Conservation (phyloP, 1,140 invertebrate species). For the Hylaeus anthracinus region DNA sequence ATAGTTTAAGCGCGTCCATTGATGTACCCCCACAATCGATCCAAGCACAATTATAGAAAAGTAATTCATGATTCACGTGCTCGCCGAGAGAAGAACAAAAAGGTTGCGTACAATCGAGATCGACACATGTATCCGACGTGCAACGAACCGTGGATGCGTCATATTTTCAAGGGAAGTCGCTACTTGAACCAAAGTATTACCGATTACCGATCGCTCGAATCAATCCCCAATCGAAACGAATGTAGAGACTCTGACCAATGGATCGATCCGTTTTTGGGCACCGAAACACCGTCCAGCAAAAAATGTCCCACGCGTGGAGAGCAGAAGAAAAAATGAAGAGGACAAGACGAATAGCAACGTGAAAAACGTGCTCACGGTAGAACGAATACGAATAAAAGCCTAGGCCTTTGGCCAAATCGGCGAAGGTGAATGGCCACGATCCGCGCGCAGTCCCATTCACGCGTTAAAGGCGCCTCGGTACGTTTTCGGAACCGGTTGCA, state of each 20-base stretch:
- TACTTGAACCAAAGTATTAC: background rate
- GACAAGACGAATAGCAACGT: background rate
- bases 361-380: slow-evolving; percentile 11
- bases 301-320: too few relatives aligned
- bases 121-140: background rate
- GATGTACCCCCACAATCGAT: too few relatives aligned
- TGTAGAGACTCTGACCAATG: background rate
- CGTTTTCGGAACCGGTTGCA: slow-evolving; percentile 59
- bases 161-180: background rate
- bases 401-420: slow-evolving; percentile 32
- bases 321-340: background rate
- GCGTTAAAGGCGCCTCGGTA: slow-evolving; percentile 52
- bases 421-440: slow-evolving; percentile 53
- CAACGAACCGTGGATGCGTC: background rate
- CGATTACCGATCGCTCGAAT: slow-evolving; percentile 19
- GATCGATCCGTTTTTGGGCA: slow-evolving; percentile 19
- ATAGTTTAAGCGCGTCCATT: too few relatives aligned
- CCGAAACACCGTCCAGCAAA: background rate
- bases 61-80: slow-evolving; percentile 20
- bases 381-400: slow-evolving; percentile 29
- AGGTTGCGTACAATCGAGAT: background rate
- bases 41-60: background rate
- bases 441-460: slow-evolving; percentile 49
- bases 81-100: background rate
- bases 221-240: background rate